Base-by-base conservation (phyloP, 2,113 vertebrate genomes). In the Aspidoscelis tigris region DNA sequence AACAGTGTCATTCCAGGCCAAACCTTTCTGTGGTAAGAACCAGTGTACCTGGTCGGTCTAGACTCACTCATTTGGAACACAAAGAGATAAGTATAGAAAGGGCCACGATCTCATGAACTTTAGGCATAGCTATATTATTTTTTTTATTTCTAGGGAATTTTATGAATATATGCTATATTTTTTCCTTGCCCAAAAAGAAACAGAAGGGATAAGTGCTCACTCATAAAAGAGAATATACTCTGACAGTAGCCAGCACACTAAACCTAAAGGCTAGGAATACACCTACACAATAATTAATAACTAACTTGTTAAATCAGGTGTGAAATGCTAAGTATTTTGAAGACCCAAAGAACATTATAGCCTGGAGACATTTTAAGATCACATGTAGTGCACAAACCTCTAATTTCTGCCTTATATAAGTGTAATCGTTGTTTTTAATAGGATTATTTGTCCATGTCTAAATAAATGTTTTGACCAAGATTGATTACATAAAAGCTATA, bases 281-380 rank as follows among this genome's bases (percentile, higher is more conserved):
- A 9, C 65, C n/a, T 78, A n/a, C 1, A 43, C 3, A 81, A 71
- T 82, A 41, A 43, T 21, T 72, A 78, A 47, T 70, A 82, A 39
- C 81, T 78, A 80, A 82, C 88, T 82, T 86, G 74, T 47, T 47
- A 73, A 82, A 74, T 7, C 44, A 90, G 22, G 3, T 87, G 85
- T 73, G 83, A 89, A 0, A 0, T 84, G 87, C 78, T 55, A 88
- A 85, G n/a, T 53, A 9, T 41, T 80, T 64, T 2, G 81, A 86
- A 84, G 4, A 90, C 75, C 4, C 87, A 43, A 55, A 83, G 84
- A 76, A 1, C 73, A 11, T 22, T 39, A 16, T 9, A 86, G 47
- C 77, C 22, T 74, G 41, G 10, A 50, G 11, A 61, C 39, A 20
- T 86, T 87, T 85, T 0, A 21, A 22, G 33, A 72, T 16, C 68